Evolutionary conservation across 2,888 invertebrate genomes (phyloP).

Genomic region (Xestia xanthographa): DNA sequence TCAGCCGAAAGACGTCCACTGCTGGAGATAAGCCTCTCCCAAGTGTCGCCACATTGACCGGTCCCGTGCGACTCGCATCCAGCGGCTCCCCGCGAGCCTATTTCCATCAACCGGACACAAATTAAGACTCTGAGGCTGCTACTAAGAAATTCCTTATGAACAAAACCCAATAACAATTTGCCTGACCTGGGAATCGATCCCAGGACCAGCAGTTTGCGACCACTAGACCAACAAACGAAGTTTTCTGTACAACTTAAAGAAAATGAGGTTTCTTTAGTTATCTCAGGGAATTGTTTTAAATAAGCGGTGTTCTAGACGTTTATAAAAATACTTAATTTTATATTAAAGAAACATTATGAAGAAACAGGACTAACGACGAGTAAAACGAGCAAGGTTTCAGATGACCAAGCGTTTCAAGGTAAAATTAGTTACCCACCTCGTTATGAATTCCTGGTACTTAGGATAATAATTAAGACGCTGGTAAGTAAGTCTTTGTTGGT

Average conservation of each 20-base stretch:
- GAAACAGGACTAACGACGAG: neutral
- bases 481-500: neutral
- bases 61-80: too few relatives aligned
- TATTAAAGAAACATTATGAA: neutral
- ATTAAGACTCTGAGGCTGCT: too few relatives aligned
- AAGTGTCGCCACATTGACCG: too few relatives aligned
- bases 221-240: neutral
- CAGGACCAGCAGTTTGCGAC: too few relatives aligned
- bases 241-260: neutral
- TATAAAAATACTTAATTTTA: neutral
- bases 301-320: neutral
- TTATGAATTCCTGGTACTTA: slow-evolving; percentile 1
- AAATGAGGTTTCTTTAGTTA: neutral
- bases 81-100: too few relatives aligned
- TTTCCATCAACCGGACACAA: too few relatives aligned
- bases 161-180: too few relatives aligned
- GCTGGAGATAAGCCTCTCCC: too few relatives aligned
- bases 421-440: neutral
- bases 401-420: slow-evolving; percentile 12
- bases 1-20: too few relatives aligned
- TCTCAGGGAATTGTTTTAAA: neutral
- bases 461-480: neutral
- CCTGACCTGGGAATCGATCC: too few relatives aligned
- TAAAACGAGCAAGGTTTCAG: neutral
- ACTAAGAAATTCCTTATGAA: too few relatives aligned